phyloP scores from a whole-genome alignment of 2,797 vertebrate genomes.

The Galagoides demidoff region DNA sequence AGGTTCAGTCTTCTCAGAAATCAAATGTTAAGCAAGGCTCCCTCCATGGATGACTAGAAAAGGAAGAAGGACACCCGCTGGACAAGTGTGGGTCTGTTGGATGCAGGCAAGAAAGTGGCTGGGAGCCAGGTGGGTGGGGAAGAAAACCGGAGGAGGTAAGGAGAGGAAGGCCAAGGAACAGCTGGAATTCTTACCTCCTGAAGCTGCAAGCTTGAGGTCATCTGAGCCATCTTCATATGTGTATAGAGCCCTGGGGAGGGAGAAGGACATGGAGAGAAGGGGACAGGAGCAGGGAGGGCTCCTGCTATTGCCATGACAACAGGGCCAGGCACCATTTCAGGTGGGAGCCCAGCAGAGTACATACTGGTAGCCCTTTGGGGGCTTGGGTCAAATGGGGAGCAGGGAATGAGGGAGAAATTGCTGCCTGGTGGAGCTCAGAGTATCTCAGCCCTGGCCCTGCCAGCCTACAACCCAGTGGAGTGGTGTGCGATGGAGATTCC shows the following conservation, averaged over 20 bases:
- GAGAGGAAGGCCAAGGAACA: neutral
- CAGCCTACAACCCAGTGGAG: conserved; percentile 81
- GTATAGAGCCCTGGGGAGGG: conserved; percentile 94
- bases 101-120: neutral
- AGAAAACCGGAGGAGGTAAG: conserved; percentile 33
- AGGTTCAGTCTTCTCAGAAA: neutral
- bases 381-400: neutral
- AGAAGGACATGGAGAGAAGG: conserved; percentile 19
- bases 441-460: conserved; percentile 53
- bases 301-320: neutral
- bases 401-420: neutral
- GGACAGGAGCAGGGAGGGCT: neutral
- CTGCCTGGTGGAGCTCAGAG: neutral
- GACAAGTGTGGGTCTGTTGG: conserved; percentile 48
- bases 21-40: conserved; percentile 18
- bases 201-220: conserved; percentile 93
- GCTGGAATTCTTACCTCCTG: conserved; percentile 91
- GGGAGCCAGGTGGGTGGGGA: conserved; percentile 47
- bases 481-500: conserved; percentile 83
- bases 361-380: neutral
- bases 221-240: conserved; percentile 95
- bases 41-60: neutral
- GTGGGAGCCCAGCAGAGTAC: neutral
- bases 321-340: neutral
- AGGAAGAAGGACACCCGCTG: conserved; percentile 43